A percentile compares a stretch with the other conserved stretches of the same genome.
These are phyloP conservation scores for Orthosia gothica DNA, from an alignment of 2,888 invertebrate genomes.

Conservation along the genomic window DNA sequence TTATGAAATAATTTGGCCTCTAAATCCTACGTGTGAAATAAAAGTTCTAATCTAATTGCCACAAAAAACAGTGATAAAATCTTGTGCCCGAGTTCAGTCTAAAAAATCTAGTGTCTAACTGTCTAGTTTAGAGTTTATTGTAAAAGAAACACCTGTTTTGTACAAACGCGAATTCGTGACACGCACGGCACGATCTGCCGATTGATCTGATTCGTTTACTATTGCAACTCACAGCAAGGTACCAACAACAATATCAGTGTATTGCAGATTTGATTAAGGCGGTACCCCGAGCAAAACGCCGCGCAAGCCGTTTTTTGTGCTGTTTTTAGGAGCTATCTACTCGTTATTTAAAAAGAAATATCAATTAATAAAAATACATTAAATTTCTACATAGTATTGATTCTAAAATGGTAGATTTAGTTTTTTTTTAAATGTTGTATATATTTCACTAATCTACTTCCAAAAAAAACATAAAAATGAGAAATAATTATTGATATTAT, in stretches of 20 bases:
- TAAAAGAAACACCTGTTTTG: neutral
- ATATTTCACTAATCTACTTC: too few relatives aligned
- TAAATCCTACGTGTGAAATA: neutral
- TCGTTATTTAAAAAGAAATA: too few relatives aligned
- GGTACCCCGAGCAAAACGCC: too few relatives aligned
- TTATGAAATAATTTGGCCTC: too few relatives aligned
- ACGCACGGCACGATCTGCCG: slow-evolving; percentile 23
- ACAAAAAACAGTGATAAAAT: neutral
- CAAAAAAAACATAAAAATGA: too few relatives aligned
- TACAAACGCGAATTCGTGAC: slow-evolving; percentile 18
- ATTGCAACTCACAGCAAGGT: neutral
- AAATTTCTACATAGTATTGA: too few relatives aligned
- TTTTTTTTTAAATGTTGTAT: too few relatives aligned
- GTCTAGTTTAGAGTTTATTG: neutral
- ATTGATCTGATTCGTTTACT: slow-evolving; percentile 23
- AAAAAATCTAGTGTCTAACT: slow-evolving; percentile 6
- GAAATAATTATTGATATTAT: too few relatives aligned
- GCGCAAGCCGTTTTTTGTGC: too few relatives aligned
- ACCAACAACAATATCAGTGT: neutral
- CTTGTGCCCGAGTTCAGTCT: neutral
- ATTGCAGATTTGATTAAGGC: neutral
- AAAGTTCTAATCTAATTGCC: neutral
- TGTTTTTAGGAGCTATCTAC: too few relatives aligned
- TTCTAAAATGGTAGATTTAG: too few relatives aligned
- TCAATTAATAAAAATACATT: too few relatives aligned